Conservation (phyloP, 2,888 invertebrate species). For the Tenthredo livida region DNA sequence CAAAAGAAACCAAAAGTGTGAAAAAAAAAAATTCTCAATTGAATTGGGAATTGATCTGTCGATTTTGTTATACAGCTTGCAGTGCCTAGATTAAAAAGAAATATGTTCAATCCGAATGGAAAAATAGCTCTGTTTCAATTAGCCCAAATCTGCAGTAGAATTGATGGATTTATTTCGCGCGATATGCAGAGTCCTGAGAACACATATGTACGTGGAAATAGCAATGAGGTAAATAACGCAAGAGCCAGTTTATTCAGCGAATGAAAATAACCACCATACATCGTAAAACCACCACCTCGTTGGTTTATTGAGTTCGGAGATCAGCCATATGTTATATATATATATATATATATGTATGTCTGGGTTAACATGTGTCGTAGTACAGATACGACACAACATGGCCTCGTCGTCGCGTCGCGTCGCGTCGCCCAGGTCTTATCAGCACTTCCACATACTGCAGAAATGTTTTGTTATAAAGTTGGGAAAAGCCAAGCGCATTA, state of each 20-base stretch:
- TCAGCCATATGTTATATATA: neutral
- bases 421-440: neutral
- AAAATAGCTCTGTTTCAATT: too few relatives aligned
- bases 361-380: conserved; percentile 38
- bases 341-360: too few relatives aligned
- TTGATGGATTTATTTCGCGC: too few relatives aligned
- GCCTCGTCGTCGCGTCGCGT: neutral
- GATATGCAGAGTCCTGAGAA: neutral
- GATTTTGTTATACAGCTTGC: too few relatives aligned
- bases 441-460: neutral
- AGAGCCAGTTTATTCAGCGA: neutral
- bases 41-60: too few relatives aligned
- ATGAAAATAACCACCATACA: conserved; percentile 11
- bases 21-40: too few relatives aligned
- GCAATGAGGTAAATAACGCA: neutral
- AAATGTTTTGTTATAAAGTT: neutral
- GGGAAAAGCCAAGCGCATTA: neutral
- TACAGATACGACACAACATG: neutral
- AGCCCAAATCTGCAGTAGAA: too few relatives aligned
- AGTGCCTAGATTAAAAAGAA: too few relatives aligned
- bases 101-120: too few relatives aligned
- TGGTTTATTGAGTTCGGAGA: conserved; percentile 23
- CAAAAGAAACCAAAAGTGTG: too few relatives aligned
- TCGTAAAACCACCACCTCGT: conserved; percentile 20
- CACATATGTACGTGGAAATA: neutral